Conservation (phyloP, 2,888 invertebrate genomes). For the Melangyna quadrimaculata region DNA sequence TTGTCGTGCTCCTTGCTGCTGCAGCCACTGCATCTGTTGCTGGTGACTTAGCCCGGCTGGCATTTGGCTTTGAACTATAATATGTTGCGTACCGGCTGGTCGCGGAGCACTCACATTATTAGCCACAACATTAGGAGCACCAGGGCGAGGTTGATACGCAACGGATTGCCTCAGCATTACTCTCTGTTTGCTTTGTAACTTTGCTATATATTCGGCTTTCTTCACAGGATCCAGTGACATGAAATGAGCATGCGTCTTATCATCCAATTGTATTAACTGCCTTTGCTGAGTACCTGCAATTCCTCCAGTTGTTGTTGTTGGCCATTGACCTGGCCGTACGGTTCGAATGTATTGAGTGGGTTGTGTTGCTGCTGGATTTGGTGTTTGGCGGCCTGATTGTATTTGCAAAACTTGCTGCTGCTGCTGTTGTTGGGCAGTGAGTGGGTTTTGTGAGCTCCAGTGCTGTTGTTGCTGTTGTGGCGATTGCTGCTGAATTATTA, state of each 20-base stretch:
- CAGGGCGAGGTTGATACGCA: constrained; percentile 79
- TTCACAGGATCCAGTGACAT: constrained; percentile 92
- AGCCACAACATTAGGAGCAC: constrained; percentile 81
- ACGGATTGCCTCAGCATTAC: constrained; percentile 83
- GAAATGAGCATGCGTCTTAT: constrained; percentile 90
- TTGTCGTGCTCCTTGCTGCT: constrained; percentile 85
- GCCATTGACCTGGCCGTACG: constrained; percentile 74
- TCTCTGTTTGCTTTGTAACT: constrained; percentile 86
- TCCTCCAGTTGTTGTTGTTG: constrained; percentile 60
- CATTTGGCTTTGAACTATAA: constrained; percentile 87
- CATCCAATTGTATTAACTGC: constrained; percentile 90
- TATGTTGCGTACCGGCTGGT: constrained; percentile 83
- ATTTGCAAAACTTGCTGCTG: constrained; percentile 83
- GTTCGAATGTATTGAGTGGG: constrained; percentile 77
- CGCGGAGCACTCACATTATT: constrained; percentile 81
- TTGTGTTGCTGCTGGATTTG: constrained; percentile 73
- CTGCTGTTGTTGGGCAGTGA: constrained; percentile 74
- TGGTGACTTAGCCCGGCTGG: constrained; percentile 85
- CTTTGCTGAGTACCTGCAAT: constrained; percentile 81
- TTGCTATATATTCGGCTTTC: constrained; percentile 89
- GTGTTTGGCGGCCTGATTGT: constrained; percentile 74
- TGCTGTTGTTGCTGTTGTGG: constrained; percentile 80
- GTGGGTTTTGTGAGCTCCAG: constrained; percentile 80
- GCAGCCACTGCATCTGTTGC: constrained; percentile 87
- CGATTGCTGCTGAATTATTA: constrained; percentile 83